Evolutionary conservation across 2,888 invertebrate species (phyloP).

Genomic region (Monochamus alternatus): DNA sequence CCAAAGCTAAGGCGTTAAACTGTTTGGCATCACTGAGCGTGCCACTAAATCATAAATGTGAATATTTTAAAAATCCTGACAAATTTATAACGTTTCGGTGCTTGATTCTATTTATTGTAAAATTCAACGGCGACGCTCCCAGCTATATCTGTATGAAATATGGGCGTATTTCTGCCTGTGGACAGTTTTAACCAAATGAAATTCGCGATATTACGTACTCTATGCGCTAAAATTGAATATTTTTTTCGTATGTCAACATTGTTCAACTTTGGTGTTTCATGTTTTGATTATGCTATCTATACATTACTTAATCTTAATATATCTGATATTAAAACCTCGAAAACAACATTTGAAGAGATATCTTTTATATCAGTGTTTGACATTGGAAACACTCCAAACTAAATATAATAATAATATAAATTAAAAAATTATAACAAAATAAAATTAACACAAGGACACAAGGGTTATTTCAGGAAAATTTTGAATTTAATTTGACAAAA

Average conservation of each 20-base stretch:
- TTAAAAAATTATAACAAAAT: too few species aligned
- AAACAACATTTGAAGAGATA: too few species aligned
- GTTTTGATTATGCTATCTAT: not conserved
- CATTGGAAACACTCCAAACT: not conserved
- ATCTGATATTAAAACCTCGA: not conserved
- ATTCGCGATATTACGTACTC: slow-evolving; percentile 31
- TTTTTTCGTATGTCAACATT: too few species aligned
- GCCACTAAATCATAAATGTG: slow-evolving; percentile 30
- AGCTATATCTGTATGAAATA: slow-evolving; percentile 34
- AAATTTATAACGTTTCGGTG: slow-evolving; percentile 32
- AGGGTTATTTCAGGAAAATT: too few species aligned
- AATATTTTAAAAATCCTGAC: slow-evolving; percentile 33
- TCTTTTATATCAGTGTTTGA: not conserved
- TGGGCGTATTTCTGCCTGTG: slow-evolving; percentile 37
- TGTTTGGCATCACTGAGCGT: slow-evolving; percentile 20
- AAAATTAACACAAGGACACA: too few species aligned
- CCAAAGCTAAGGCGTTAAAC: slow-evolving; percentile 32
- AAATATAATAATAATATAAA: too few species aligned
- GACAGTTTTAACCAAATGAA: slow-evolving; percentile 33
- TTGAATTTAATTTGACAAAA: too few species aligned
- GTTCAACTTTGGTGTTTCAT: not conserved
- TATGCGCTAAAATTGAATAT: not conserved
- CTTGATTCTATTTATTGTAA: slow-evolving; percentile 34
- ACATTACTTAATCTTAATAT: not conserved
- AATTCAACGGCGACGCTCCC: slow-evolving; percentile 19